phyloP scores from a whole-genome alignment of 2,113 vertebrate genomes.

The Tachysurus vachellii region DNA sequence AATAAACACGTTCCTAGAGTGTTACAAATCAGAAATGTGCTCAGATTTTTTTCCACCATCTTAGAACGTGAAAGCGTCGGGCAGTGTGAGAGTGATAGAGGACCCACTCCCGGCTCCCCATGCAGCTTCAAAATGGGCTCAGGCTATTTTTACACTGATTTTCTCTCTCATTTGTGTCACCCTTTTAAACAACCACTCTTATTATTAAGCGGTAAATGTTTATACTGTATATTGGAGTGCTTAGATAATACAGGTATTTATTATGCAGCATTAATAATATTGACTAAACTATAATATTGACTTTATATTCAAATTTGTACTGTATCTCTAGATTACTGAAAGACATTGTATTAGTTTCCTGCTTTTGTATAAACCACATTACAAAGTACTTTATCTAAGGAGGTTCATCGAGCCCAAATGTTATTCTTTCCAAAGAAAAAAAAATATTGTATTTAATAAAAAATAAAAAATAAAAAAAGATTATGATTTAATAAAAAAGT shows the following conservation, averaged over 20 bases:
- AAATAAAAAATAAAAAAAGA: slow-evolving; percentile 64
- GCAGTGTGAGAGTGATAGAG: slow-evolving; percentile 49
- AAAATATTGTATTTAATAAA: slow-evolving; percentile 60
- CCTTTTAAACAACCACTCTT: slow-evolving; percentile 9
- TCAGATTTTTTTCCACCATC: slow-evolving; percentile 80
- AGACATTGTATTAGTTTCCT: slow-evolving; percentile 50
- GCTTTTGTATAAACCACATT: slow-evolving; percentile 50
- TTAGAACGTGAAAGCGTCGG: slow-evolving; percentile 61
- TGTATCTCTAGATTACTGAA: slow-evolving; percentile 18
- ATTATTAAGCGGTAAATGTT: background rate
- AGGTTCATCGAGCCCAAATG: slow-evolving; percentile 60
- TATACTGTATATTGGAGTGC: background rate
- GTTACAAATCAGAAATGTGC: slow-evolving; percentile 94
- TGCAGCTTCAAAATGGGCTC: slow-evolving; percentile 55
- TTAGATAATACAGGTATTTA: background rate
- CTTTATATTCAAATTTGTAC: slow-evolving; percentile 31
- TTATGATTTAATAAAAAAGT: slow-evolving; percentile 60
- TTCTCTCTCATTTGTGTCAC: slow-evolving; percentile 18
- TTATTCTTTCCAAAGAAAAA: slow-evolving; percentile 56
- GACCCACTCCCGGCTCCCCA: slow-evolving; percentile 35
- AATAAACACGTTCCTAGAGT: slow-evolving; percentile 86
- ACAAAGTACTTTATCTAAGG: slow-evolving; percentile 57
- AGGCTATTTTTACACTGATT: slow-evolving; percentile 40
- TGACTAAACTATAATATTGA: background rate
- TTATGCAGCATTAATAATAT: background rate